Percentiles rank a stretch among this genome's conserved stretches.
These are phyloP conservation scores for Fringilla coelebs DNA, from an alignment of 2,797 vertebrate genomes.

Conservation along the genomic window DNA sequence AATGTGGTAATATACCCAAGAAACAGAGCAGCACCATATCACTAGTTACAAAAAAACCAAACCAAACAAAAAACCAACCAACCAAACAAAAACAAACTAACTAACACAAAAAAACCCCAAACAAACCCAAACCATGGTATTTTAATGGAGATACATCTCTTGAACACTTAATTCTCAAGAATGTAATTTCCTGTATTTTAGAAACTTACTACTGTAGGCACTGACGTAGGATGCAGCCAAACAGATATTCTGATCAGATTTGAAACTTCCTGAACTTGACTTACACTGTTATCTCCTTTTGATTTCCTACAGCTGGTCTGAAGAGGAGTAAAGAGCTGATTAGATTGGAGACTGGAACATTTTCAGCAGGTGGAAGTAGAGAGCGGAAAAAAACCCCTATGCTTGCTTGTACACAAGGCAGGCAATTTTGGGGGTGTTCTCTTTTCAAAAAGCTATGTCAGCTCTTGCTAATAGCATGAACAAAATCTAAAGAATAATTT, in stretches of 20 bases:
- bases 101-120: background rate
- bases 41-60: background rate
- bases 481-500: background rate
- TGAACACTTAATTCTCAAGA: background rate
- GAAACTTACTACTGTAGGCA: background rate
- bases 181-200: background rate
- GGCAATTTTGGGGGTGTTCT: background rate
- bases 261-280: slow-evolving; percentile 8
- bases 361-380: slow-evolving; percentile 45
- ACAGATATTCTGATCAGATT: background rate
- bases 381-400: accelerated
- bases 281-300: slow-evolving; percentile 4
- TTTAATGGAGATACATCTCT: background rate
- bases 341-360: background rate
- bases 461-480: background rate
- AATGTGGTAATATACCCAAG: background rate
- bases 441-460: background rate
- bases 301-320: slow-evolving; percentile 27
- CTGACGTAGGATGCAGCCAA: background rate
- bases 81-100: no score
- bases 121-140: accelerated
- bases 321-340: slow-evolving; percentile 4
- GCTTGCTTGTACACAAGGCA: background rate
- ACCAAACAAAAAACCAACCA: background rate
- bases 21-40: background rate